Evolutionary conservation across 2,888 invertebrate genomes (phyloP).

Genomic region (Campaea margaritaria): DNA sequence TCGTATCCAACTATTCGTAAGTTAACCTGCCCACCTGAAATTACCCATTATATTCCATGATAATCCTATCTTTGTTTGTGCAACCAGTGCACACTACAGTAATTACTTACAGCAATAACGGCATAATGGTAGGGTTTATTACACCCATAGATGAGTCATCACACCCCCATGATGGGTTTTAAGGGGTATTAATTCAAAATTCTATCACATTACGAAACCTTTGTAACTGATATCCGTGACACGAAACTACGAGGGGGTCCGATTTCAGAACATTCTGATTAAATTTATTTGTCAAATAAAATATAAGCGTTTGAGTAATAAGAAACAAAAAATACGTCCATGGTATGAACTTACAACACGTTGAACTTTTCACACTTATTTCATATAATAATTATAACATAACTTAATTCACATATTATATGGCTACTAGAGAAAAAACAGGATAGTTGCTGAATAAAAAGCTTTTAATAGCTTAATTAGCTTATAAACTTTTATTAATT

Average conservation of each 20-base stretch:
- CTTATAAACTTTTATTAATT: no score
- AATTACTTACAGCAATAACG: slow-evolving; percentile 7
- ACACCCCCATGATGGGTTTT: slow-evolving; percentile 14
- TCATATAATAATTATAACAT: no score
- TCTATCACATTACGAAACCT: slow-evolving; percentile 7
- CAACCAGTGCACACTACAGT: slow-evolving; percentile 10
- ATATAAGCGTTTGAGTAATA: not conserved
- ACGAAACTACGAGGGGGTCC: not conserved
- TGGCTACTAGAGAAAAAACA: no score
- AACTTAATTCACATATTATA: no score
- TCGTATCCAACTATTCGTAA: no score
- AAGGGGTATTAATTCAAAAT: slow-evolving; percentile 16
- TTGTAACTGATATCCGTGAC: not conserved
- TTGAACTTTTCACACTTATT: no score
- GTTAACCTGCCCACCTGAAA: not conserved
- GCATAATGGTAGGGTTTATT: slow-evolving; percentile 25
- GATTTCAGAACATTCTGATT: not conserved
- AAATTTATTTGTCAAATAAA: not conserved
- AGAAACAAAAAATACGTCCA: no score
- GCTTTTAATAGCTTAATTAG: no score
- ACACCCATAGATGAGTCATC: slow-evolving; percentile 18
- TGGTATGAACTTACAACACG: no score
- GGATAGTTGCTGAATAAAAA: no score
- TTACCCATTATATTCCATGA: not conserved
- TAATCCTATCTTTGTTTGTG: slow-evolving; percentile 23